Base-by-base conservation (phyloP, 2,888 invertebrate genomes). In the Lymantria monacha region DNA sequence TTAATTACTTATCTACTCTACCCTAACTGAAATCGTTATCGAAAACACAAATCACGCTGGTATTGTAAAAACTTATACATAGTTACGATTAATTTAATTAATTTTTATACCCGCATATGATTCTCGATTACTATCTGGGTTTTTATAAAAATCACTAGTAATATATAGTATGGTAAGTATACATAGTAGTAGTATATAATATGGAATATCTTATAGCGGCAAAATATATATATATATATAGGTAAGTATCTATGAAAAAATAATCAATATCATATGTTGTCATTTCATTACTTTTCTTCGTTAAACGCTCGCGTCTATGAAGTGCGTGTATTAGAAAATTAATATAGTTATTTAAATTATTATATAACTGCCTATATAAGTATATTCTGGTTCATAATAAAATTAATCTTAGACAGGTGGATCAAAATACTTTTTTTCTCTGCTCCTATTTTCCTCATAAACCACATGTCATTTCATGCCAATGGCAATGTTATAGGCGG, bases 391-490 rank as follows among this genome's bases (percentile, higher is more conserved):
- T 22, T 3, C 22, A 22, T 22, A 15, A 30, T 31, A 11, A 8
- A 38, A 12, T n/a, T 12, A 38, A 13, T 38, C 38, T 8, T 38
- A 38, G 11, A 41, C 22, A 41, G 14, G 22, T 15, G 22, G 14
- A 41, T 41, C 1, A 41, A 15, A 10, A 11, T 41, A 38, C 43
- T 38, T 46, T 51, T 50, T 51, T 61, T 55, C 59, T 65, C 71
- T 69, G 68, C 33, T 49, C 48, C 51, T 52, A 61, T 60, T 61
- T 72, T 72, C 69, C 71, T 72, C 51, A 55, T 57, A 59, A 64
- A 70, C 81, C 86, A 85, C 81, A 86, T 85, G 86, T 73, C 79
- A 79, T 68, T 69, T 62, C 69, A 72, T 69, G 72, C 59, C 66
- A 59, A 72, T 69, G 72, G 57, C 66, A 59, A 49, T 56, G 53